A percentile compares a stretch with the other conserved stretches of the same genome.
Evolutionary conservation across 1,140 invertebrate species (phyloP).

Genomic region (Periplaneta americana): DNA sequence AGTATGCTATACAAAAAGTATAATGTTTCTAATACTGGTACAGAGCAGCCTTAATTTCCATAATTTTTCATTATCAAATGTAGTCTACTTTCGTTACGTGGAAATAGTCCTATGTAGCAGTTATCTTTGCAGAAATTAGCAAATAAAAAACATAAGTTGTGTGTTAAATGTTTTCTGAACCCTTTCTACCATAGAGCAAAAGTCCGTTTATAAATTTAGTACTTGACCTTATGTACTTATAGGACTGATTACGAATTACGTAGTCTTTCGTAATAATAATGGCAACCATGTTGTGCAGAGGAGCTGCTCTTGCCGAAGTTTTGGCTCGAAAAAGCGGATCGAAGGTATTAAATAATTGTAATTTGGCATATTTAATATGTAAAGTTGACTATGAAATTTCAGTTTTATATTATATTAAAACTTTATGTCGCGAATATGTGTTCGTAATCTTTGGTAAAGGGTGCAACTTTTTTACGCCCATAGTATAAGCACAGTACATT

Average conservation of each 20-base stretch:
- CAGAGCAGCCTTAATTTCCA: too few relatives aligned
- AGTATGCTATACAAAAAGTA: too few relatives aligned
- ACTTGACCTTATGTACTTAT: not conserved
- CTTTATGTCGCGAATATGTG: too few relatives aligned
- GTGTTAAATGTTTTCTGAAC: too few relatives aligned
- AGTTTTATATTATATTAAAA: not conserved
- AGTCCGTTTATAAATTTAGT: not conserved
- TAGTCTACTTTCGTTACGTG: too few relatives aligned
- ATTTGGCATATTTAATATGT: not conserved
- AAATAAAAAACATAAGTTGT: too few relatives aligned
- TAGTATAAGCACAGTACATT: not conserved
- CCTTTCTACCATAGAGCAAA: too few relatives aligned
- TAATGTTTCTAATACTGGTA: too few relatives aligned
- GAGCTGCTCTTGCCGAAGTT: constrained; percentile 54
- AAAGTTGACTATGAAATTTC: not conserved
- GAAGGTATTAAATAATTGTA: constrained; percentile 46
- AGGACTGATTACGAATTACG: not conserved
- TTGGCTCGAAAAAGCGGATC: constrained; percentile 51
- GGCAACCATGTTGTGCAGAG: constrained; percentile 61
- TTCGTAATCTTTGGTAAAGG: not conserved
- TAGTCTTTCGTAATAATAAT: constrained; percentile 40
- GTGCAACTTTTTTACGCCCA: not conserved
- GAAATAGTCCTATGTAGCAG: too few relatives aligned
- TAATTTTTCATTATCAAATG: too few relatives aligned
- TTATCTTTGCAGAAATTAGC: too few relatives aligned